Conservation (phyloP, 2,797 vertebrate genomes). For the Valencia hispanica region DNA sequence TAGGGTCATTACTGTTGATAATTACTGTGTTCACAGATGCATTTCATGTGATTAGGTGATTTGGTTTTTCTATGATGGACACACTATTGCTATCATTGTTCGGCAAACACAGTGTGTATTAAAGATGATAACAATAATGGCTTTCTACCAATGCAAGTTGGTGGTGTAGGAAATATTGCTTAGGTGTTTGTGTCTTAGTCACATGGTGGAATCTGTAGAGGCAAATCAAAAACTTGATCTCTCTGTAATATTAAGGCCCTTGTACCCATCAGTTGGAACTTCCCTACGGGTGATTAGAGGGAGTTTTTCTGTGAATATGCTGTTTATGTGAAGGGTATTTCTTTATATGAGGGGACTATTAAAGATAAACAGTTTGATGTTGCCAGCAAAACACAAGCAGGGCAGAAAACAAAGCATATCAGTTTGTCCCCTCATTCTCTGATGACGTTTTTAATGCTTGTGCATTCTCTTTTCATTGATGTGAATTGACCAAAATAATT, state of each 20-base stretch:
- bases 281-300: background rate
- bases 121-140: slow-evolving; percentile 7
- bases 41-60: slow-evolving; percentile 32
- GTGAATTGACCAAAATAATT: slow-evolving; percentile 13
- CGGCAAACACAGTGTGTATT: slow-evolving; percentile 8
- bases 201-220: background rate
- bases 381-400: background rate
- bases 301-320: background rate
- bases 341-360: background rate
- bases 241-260: background rate
- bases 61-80: slow-evolving; percentile 27
- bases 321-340: background rate
- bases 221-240: slow-evolving; percentile 4
- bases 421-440: background rate
- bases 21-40: slow-evolving; percentile 29
- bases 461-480: background rate
- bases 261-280: background rate
- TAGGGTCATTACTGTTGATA: slow-evolving; percentile 36
- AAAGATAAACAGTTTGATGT: background rate
- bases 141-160: background rate
- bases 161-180: background rate
- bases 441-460: background rate
- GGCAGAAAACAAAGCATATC: background rate
- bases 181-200: background rate
- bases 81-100: slow-evolving; percentile 28